Evolutionary conservation across 2,113 vertebrate genomes (phyloP).

Genomic region (Vulpes ferrilata): DNA sequence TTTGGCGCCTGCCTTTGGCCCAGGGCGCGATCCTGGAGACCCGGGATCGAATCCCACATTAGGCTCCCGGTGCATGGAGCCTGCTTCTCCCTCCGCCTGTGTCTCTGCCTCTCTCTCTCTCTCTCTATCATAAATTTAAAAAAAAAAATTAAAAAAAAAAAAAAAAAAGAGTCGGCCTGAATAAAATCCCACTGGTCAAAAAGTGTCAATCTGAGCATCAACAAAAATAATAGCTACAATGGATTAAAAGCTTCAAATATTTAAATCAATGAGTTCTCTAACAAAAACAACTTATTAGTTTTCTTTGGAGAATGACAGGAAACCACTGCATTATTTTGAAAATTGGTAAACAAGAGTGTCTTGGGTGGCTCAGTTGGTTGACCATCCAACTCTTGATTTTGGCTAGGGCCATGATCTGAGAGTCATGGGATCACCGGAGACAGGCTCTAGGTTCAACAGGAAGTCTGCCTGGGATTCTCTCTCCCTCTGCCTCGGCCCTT

Average conservation of each 20-base stretch:
- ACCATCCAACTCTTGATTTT: background rate
- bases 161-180: background rate
- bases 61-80: too few species aligned
- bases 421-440: background rate
- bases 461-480: background rate
- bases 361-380: background rate
- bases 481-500: background rate
- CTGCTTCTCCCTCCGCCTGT: too few species aligned
- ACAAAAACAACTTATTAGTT: background rate
- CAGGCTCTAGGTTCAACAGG: background rate
- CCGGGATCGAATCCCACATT: too few species aligned
- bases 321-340: background rate
- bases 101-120: too few species aligned
- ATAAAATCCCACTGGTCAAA: too few species aligned
- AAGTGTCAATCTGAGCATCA: background rate
- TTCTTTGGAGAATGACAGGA: background rate
- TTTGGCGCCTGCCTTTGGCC: too few species aligned
- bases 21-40: too few species aligned
- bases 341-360: background rate
- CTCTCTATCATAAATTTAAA: too few species aligned
- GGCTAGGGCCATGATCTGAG: background rate
- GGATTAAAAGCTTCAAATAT: background rate
- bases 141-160: too few species aligned
- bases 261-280: background rate
- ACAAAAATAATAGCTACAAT: background rate